phyloP scores from a whole-genome alignment of 2,888 invertebrate genomes.

The Volucella inanis region DNA sequence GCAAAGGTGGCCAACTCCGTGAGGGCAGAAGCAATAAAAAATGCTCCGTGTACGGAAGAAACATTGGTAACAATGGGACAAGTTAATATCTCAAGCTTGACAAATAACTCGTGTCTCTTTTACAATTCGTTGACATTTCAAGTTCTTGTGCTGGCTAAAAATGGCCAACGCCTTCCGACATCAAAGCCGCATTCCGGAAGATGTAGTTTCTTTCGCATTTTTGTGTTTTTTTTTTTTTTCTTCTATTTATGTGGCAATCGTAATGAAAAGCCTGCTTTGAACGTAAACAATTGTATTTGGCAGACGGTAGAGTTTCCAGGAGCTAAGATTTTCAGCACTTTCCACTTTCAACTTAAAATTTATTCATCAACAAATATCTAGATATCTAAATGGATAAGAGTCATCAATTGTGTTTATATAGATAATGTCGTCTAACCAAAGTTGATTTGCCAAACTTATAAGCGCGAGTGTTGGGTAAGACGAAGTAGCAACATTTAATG shows the following conservation, averaged over 20 bases:
- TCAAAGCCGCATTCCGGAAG: slow-evolving; percentile 29
- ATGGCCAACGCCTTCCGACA: slow-evolving; percentile 29
- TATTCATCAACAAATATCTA: too few species aligned
- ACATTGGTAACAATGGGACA: slow-evolving; percentile 57
- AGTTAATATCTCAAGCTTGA: slow-evolving; percentile 72
- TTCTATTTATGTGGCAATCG: slow-evolving; percentile 13
- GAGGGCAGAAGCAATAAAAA: slow-evolving; percentile 5
- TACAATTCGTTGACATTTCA: slow-evolving; percentile 58
- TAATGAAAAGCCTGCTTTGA: slow-evolving; percentile 27
- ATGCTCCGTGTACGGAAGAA: slow-evolving; percentile 22
- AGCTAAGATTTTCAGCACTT: background rate
- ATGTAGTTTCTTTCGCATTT: background rate
- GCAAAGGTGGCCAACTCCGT: background rate
- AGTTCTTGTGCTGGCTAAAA: slow-evolving; percentile 46
- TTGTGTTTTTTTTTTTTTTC: background rate
- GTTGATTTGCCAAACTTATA: too few species aligned
- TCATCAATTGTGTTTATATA: too few species aligned
- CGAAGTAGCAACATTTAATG: too few species aligned
- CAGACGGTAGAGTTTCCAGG: background rate
- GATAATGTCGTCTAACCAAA: too few species aligned
- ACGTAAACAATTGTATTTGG: background rate
- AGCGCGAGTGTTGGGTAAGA: too few species aligned
- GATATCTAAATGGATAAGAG: too few species aligned
- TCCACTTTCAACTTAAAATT: too few species aligned
- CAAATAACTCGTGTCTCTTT: slow-evolving; percentile 65